A percentile compares a stretch with the other conserved stretches of the same genome.
Conservation (phyloP, 2,888 invertebrate species). For the Pachymerium ferrugineum region DNA sequence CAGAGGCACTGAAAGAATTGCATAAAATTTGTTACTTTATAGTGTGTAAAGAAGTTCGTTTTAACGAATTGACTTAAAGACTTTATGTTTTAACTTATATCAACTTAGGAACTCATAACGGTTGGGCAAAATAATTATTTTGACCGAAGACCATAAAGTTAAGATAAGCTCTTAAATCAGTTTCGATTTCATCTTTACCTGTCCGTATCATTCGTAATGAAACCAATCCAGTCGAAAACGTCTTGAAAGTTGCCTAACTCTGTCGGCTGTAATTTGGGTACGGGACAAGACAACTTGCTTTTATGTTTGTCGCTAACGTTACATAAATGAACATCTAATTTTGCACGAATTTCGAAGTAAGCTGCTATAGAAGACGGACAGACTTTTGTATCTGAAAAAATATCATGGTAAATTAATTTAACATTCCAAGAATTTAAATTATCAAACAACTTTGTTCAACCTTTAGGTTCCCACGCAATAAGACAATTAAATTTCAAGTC, state of each 20-base stretch:
- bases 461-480: not conserved
- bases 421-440: not conserved
- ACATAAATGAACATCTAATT: not conserved
- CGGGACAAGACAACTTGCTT: not conserved
- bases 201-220: not conserved
- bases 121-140: too few relatives aligned
- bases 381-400: not conserved
- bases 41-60: too few relatives aligned
- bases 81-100: too few relatives aligned
- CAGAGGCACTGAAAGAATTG: not conserved
- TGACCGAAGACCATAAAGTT: too few relatives aligned
- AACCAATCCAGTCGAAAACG: not conserved
- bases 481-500: not conserved
- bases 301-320: not conserved
- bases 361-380: not conserved
- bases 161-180: too few relatives aligned
- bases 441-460: not conserved
- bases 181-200: too few relatives aligned
- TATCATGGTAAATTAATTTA: not conserved
- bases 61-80: too few relatives aligned
- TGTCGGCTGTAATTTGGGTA: not conserved
- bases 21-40: too few relatives aligned
- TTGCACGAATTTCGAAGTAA: not conserved
- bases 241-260: not conserved
- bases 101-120: too few relatives aligned